Percentiles rank a stretch among this genome's conserved stretches.
Conservation (phyloP, 92 coral and sea anemone genomes). For the Parazoanthus darwini region DNA sequence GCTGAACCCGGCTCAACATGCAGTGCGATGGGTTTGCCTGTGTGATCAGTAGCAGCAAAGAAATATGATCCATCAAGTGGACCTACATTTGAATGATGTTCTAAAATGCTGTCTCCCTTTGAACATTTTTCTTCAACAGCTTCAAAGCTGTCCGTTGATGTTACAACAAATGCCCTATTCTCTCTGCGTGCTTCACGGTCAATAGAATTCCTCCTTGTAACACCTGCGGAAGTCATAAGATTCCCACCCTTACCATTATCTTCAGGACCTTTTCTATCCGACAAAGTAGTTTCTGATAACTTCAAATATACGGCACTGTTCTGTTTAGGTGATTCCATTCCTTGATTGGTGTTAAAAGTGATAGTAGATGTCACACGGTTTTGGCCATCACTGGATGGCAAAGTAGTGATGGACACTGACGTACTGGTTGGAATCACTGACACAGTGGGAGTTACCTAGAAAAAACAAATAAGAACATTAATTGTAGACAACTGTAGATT, state of each 20-base stretch:
- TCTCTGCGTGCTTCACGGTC: slow-evolving; percentile 76
- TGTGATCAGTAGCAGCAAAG: slow-evolving; percentile 85
- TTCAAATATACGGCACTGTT: slow-evolving; percentile 37
- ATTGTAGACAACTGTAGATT: not conserved
- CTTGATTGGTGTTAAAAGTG: slow-evolving; percentile 61
- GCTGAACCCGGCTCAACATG: slow-evolving; percentile 78
- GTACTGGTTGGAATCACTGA: slow-evolving; percentile 10
- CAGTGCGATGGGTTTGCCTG: slow-evolving; percentile 83
- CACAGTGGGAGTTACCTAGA: slow-evolving; percentile 32
- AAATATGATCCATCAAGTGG: slow-evolving; percentile 75
- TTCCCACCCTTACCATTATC: slow-evolving; percentile 1
- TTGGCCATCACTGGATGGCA: slow-evolving; percentile 43
- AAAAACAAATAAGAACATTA: not conserved
- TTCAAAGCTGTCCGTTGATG: slow-evolving; percentile 57
- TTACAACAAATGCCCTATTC: slow-evolving; percentile 75
- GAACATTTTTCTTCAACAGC: slow-evolving; percentile 55
- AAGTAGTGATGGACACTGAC: slow-evolving; percentile 14
- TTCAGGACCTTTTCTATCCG: slow-evolving; percentile 43
- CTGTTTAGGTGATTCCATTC: slow-evolving; percentile 27
- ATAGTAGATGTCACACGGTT: slow-evolving; percentile 66
- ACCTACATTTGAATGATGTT: slow-evolving; percentile 21
- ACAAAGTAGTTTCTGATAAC: slow-evolving; percentile 23
- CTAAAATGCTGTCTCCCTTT: slow-evolving; percentile 35
- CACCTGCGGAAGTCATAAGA: slow-evolving; percentile 46
- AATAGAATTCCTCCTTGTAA: slow-evolving; percentile 67